Evolutionary conservation across 2,113 vertebrate species (phyloP).

Genomic region (Dendrocopos noguchii): DNA sequence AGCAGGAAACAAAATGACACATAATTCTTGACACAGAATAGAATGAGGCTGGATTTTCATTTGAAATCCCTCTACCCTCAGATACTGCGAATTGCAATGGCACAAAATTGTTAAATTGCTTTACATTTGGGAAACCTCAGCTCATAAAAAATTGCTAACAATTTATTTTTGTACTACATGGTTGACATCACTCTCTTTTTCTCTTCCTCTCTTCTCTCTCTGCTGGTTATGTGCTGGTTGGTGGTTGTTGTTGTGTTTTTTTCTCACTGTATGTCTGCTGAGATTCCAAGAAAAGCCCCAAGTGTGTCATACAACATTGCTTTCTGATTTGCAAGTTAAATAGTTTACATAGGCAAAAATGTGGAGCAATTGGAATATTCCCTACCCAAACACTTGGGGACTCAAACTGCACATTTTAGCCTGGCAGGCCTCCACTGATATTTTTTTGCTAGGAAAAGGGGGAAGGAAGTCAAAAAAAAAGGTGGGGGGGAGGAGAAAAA

Average conservation of each 20-base stretch:
- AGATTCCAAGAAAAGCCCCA: conserved; percentile 66
- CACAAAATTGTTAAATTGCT: conserved; percentile 71
- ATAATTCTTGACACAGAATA: conserved; percentile 44
- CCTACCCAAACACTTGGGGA: conserved; percentile 55
- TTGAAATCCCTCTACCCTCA: conserved; percentile 53
- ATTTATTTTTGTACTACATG: conserved; percentile 65
- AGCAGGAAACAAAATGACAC: conserved; percentile 33
- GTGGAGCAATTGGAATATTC: conserved; percentile 64
- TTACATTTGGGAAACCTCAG: conserved; percentile 67
- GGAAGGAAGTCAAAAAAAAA: not conserved
- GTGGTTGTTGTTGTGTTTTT: not conserved
- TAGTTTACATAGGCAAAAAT: conserved; percentile 69
- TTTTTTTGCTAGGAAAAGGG: conserved; percentile 12
- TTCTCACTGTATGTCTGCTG: conserved; percentile 43
- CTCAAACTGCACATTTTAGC: conserved; percentile 64
- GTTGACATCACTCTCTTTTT: conserved; percentile 46
- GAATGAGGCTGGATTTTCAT: conserved; percentile 43
- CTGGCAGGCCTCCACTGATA: conserved; percentile 52
- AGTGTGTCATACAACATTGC: conserved; percentile 69
- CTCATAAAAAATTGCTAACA: conserved; percentile 68
- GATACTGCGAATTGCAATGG: conserved; percentile 48
- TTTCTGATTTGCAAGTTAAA: conserved; percentile 75
- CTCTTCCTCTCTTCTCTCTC: conserved; percentile 13
- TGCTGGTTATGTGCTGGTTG: not conserved
- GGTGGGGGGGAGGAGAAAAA: not conserved